Evolutionary conservation across 2,113 vertebrate species (phyloP), one percentile per base, ranked within the genome.

Genomic region (Eulemur macaco): DNA sequence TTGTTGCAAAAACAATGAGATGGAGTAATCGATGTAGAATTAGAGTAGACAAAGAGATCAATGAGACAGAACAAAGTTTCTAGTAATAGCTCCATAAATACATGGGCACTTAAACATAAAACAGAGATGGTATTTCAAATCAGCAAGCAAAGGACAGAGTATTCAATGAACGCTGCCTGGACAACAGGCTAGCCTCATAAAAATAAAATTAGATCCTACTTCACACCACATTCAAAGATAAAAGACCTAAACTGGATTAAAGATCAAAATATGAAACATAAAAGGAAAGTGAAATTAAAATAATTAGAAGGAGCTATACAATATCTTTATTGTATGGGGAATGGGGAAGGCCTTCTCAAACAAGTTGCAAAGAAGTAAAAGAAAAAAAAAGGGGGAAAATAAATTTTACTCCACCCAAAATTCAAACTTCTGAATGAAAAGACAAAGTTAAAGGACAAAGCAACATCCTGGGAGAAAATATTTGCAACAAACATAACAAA

Each of bases 1-100:
- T 58, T 68, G 85, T 37, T 94, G 81, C 78, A 93, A 83, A 97
- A 82, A 87, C 56, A 78, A 25, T 3, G 71, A 97, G 87, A 60
- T 37, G 58, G 25, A 81, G 71, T 64, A 77, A 92, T 86, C 45
- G 71, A 73, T 73, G 45, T 31, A 91, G 92, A 74, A 58, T 89
- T 47, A 82, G 29, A 81, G 71, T 42, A 76, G 39, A 89, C 74
- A 84, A 96, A 66, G 60, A 77, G 81, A 92, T 82, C 88, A 78
- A 31, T 73, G 88, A 92, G 86, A 95, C 11, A 39, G 76, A 84
- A 87, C 42, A 87, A 56, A 74, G 60, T 60, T 78, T 64, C 84
- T 66, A 85, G 82, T 94, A 94, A 87, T 6, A 81, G 69, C 86
- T 68, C 56, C 68, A 27, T 69, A 95, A 85, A 85, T 29, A 95